Evolutionary conservation across 2,797 vertebrate genomes (phyloP).

Genomic region (Fringilla coelebs): DNA sequence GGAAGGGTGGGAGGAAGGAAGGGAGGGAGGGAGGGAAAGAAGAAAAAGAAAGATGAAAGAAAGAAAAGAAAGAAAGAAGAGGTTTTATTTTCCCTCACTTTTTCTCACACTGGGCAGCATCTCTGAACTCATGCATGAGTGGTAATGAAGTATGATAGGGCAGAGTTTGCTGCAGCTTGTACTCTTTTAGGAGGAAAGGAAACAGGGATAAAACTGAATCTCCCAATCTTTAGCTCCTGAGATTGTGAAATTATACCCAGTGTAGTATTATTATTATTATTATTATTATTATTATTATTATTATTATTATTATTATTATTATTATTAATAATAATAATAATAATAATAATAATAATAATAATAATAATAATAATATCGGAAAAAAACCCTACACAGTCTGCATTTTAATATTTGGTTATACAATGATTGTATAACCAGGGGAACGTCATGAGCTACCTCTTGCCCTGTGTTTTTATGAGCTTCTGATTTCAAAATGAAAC

Average conservation of each 20-base stretch:
- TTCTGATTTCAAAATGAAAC: not conserved
- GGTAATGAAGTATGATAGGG: not conserved
- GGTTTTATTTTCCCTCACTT: not conserved
- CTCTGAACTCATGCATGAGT: not conserved
- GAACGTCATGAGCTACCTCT: not conserved
- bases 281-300: no score
- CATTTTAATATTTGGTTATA: not conserved
- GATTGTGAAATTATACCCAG: not conserved
- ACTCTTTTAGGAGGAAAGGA: not conserved
- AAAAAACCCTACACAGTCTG: not conserved
- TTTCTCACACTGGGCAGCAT: not conserved
- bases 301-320: no score
- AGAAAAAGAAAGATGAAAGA: no score
- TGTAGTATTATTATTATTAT: no score
- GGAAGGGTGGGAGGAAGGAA: not conserved
- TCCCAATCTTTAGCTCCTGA: not conserved
- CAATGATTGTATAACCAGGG: not conserved
- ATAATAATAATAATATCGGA: no score
- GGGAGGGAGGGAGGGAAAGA: not conserved
- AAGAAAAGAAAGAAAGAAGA: no score
- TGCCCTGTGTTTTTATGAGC: not conserved
- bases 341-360: not conserved
- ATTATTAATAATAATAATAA: not conserved
- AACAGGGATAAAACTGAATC: accelerated
- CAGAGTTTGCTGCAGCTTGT: not conserved